These are phyloP conservation scores for Encarsia formosa DNA, from an alignment of 2,888 invertebrate genomes.

Conservation along the genomic window DNA sequence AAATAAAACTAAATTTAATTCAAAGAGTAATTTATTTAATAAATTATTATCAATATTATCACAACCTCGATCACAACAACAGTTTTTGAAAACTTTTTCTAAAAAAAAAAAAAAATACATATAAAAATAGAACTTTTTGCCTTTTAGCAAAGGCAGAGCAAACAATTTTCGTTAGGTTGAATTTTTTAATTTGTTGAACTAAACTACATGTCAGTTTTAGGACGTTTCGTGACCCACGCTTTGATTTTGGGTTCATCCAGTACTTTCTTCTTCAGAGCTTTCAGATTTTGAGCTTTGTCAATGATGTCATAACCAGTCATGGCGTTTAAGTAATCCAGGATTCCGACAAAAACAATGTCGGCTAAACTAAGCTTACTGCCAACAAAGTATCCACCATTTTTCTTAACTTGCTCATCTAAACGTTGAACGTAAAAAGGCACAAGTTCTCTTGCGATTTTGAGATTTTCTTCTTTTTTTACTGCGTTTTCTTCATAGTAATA, in stretches of 20 bases:
- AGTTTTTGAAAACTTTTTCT: too few species aligned
- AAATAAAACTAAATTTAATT: too few species aligned
- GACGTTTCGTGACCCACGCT: slow-evolving; percentile 63
- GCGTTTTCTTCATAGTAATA: slow-evolving; percentile 58
- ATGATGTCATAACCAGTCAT: slow-evolving; percentile 55
- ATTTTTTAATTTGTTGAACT: too few species aligned
- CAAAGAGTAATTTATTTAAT: too few species aligned
- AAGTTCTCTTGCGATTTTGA: slow-evolving; percentile 53
- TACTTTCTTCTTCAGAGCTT: slow-evolving; percentile 57
- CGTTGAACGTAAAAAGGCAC: slow-evolving; percentile 60
- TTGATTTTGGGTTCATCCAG: slow-evolving; percentile 59
- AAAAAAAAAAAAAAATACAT: too few species aligned
- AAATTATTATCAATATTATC: too few species aligned
- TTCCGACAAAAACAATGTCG: slow-evolving; percentile 59
- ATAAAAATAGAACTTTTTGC: too few species aligned
- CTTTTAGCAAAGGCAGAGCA: too few species aligned
- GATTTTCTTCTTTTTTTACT: slow-evolving; percentile 53
- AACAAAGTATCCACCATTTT: slow-evolving; percentile 60
- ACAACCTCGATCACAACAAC: too few species aligned
- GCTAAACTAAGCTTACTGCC: slow-evolving; percentile 59
- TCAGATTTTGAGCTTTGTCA: slow-evolving; percentile 58
- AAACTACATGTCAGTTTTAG: slow-evolving; percentile 55
- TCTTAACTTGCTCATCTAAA: slow-evolving; percentile 55
- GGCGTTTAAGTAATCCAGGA: slow-evolving; percentile 59
- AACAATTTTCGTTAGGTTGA: too few species aligned